These are phyloP conservation scores for Solenopsis invicta DNA, from an alignment of 1,140 invertebrate genomes.

Conservation along the genomic window DNA sequence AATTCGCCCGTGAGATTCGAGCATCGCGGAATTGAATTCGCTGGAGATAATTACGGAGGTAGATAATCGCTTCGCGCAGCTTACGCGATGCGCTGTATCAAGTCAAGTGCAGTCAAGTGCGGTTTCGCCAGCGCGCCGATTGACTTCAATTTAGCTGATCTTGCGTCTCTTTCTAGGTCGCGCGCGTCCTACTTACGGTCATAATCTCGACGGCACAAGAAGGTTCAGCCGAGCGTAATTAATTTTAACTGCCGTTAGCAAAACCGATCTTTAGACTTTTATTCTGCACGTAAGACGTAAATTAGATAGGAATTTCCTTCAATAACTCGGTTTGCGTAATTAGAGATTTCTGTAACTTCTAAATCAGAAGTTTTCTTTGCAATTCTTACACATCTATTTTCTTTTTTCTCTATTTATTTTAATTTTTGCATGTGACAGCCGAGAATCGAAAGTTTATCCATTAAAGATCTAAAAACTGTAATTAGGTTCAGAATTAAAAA, in stretches of 20 bases:
- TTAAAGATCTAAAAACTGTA: no score
- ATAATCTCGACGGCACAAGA: neutral
- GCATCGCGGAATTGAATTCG: neutral
- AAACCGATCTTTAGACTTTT: neutral
- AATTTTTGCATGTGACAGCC: neutral
- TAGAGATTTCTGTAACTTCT: neutral
- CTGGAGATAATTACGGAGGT: conserved; percentile 3
- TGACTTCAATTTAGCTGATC: neutral
- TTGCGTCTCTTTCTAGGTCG: neutral
- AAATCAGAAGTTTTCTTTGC: neutral
- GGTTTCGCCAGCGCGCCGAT: neutral
- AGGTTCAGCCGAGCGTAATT: neutral
- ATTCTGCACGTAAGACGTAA: neutral
- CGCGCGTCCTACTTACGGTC: neutral
- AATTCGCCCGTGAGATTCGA: neutral
- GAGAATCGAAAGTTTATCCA: no score
- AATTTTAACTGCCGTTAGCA: neutral
- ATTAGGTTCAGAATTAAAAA: neutral
- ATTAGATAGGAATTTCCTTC: neutral
- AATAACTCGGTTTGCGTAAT: neutral
- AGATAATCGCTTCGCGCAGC: neutral
- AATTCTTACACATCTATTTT: neutral
- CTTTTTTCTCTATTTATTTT: neutral
- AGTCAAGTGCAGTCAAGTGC: neutral
- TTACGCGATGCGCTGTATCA: neutral